Base-by-base conservation (phyloP, 2,797 vertebrate species). In the Brachyrhaphis roseni region DNA sequence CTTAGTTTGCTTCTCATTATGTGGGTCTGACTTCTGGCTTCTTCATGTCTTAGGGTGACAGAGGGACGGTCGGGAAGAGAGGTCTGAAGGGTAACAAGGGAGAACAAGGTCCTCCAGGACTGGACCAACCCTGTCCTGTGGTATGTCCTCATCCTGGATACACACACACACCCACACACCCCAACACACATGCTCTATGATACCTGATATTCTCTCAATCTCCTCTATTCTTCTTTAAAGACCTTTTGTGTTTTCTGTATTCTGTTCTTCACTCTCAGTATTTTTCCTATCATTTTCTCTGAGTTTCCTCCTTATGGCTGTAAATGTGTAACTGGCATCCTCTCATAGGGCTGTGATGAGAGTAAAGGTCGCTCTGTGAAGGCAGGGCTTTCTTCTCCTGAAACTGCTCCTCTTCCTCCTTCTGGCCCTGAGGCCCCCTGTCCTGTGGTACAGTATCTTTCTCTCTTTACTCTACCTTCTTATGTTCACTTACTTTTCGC, bases 51-150 rank as follows among this genome's bases (percentile, higher is more conserved):
- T 93, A 99, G 98, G 98, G 98, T 16, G 98, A 99, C 80, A 94
- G 97, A 91, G 97, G 98, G 75, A 76, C 94, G 1, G 95, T 97
- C 0, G 98, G 98, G 36, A 97, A 97, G 89, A 97, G 96, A 94
- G 98, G 98, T 81, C 95, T 97, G 64, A 99, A 98, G 92, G 98
- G 98, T 78, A 96, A 97, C 89, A 99, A 98, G 84, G 98, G 98
- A 77, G 98, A 99, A 51, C 98, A 98, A 7, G 98, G 98, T 45
- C 97, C 98, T 1, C 98, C 98, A 0, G 98, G 98, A 72, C 94
- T 99, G 90, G 98, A 99, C 88, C 98, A 99, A 92, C 98, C 98
- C 0, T 99, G 98, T 95, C 98, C 98, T 16, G 98, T 99, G 98
- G 98, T 99, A 97, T 0, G 97, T 96, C 62, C 31, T 80, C 11